These are phyloP conservation scores for Drosophila subpulchrella DNA, from an alignment of 1,140 invertebrate species.

Conservation along the genomic window DNA sequence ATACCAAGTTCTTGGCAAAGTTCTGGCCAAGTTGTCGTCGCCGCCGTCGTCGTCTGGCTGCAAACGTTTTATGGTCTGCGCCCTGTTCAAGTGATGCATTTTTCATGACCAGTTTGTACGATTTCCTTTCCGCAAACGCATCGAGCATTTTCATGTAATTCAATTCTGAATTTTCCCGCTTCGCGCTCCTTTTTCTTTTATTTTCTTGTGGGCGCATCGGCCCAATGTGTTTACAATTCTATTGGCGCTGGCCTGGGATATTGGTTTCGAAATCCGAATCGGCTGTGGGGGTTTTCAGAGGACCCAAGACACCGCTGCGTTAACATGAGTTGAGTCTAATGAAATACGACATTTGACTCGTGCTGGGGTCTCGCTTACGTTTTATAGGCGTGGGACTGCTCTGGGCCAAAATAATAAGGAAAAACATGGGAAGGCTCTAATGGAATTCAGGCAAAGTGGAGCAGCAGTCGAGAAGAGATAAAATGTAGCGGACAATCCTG, in stretches of 20 bases:
- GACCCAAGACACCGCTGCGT: constrained; percentile 60
- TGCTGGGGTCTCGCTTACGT: constrained; percentile 54
- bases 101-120: constrained; percentile 83
- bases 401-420: constrained; percentile 52
- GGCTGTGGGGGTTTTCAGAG: constrained; percentile 10
- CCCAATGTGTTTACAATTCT: constrained; percentile 75
- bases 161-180: constrained; percentile 60
- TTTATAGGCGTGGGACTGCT: constrained; percentile 81
- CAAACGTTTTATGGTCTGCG: constrained; percentile 66
- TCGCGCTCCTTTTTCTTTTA: constrained; percentile 22
- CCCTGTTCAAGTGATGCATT: constrained; percentile 69
- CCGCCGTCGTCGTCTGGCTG: constrained; percentile 52
- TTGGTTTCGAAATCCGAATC: constrained; percentile 17
- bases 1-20: constrained; percentile 19
- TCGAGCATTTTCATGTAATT: constrained; percentile 79
- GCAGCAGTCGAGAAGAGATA: neutral
- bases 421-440: constrained; percentile 14
- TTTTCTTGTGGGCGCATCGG: constrained; percentile 51
- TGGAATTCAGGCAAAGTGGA: constrained; percentile 20
- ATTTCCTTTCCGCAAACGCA: constrained; percentile 78
- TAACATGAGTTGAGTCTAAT: constrained; percentile 71
- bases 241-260: constrained; percentile 52
- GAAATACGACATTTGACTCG: constrained; percentile 83
- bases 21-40: constrained; percentile 38
- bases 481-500: neutral